A percentile compares a stretch with the other conserved stretches of the same genome.
Conservation (phyloP, 2,888 invertebrate species). For the Linyphia triangularis region DNA sequence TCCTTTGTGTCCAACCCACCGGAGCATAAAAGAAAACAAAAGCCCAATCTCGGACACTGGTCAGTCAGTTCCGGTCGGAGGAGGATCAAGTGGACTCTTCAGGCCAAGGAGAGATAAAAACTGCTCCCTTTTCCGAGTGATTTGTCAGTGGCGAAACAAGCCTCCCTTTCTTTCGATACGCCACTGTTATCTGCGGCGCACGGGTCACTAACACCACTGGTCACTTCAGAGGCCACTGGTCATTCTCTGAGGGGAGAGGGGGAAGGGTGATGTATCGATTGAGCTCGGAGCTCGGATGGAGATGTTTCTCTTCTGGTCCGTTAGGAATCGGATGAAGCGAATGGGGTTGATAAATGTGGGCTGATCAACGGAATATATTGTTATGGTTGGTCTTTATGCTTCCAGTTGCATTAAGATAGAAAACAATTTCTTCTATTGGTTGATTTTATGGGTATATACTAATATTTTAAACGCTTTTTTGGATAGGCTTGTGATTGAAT, state of each 20-base stretch:
- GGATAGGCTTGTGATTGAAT: no score
- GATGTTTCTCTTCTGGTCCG: not conserved
- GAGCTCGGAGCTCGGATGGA: not conserved
- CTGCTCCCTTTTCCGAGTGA: constrained; percentile 43
- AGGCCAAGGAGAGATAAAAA: constrained; percentile 43
- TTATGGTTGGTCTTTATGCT: not conserved
- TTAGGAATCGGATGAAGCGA: not conserved
- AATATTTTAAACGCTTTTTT: no score
- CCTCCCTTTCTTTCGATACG: not conserved
- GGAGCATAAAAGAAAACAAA: not conserved
- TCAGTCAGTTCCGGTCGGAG: constrained; percentile 21
- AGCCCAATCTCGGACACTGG: constrained; percentile 36
- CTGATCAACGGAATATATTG: not conserved
- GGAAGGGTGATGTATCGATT: not conserved
- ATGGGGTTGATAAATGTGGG: not conserved
- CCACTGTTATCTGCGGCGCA: constrained; percentile 42
- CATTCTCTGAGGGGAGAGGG: not conserved
- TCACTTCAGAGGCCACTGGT: constrained; percentile 17
- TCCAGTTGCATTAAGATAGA: no score
- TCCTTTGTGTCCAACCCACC: not conserved
- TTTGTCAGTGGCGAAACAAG: constrained; percentile 50
- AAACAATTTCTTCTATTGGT: no score
- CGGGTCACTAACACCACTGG: constrained; percentile 39
- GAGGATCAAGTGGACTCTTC: constrained; percentile 61
- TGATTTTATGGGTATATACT: no score